Base-by-base conservation (phyloP, 2,113 vertebrate genomes). In the Zeus faber region DNA sequence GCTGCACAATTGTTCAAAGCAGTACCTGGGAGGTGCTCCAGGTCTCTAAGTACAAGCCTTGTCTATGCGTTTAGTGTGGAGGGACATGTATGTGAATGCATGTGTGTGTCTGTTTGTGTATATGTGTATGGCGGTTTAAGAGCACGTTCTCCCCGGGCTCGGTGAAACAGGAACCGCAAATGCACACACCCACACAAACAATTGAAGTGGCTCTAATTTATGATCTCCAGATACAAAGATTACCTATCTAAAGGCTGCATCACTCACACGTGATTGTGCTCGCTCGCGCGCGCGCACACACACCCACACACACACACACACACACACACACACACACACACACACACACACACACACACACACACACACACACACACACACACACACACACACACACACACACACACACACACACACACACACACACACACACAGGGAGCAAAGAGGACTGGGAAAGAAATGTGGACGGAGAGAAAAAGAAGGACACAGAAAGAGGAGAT, bases 1-100 rank as follows among this genome's bases (percentile, higher is more conserved):
- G 74, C 79, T 61, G 24, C 18, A 58, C 58, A 54, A 58, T 71
- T 59, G 49, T 51, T 61, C 51, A 59, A 43, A 77, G 50, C 49
- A 61, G 17, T 45, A 49, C 58, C 49, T 31, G 58, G 65, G 69
- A 74, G 67, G 70, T 55, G 47, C 44, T 43, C 27, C 27, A 35
- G 1, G 21, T 48, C 45, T 33, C 65, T 57, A 23, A 65, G 35
- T 29, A 43, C 25, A 46, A 45, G 20, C 47, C 48, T 17, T 31
- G 26, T 50, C 29, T 37, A 18, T 18, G 23, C 8, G 4, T 17
- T 26, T 45, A 62, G 54, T 51, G 20, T 16, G 33, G 6, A 5
- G 37, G 31, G 25, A 29, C 45, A 4, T 44, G 41, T n/a, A 17
- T 11, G 43, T 23, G 43, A 1, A 14, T 17, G 20, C 1, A 13